Evolutionary conservation across 2,797 vertebrate species (phyloP), one percentile per base, ranked within the genome.

Genomic region (Enteromius thamalakanensis): DNA sequence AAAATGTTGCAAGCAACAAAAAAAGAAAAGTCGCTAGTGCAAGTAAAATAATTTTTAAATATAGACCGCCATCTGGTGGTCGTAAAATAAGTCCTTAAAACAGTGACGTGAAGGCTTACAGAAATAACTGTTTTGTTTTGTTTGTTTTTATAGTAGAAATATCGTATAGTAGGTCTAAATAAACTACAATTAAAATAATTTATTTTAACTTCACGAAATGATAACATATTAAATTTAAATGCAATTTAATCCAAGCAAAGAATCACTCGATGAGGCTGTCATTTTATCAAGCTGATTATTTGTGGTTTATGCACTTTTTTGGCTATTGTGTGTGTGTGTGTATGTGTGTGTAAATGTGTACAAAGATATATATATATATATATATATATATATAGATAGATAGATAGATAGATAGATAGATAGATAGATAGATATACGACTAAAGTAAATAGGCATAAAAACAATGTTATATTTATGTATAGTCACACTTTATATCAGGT

Each of bases 61-160:
- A 65, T 51, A 29, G 26, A 1, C 55, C 9, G 67, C 76, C 82
- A 78, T 79, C 82, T 84, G n/a, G 55, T 72, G 82, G 51, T 64
- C 32, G 23, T 32, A 83, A 76, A 58, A 34, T 3, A 15, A 37
- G 6, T 2, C 17, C 1, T 21, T n/a, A 75, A 58, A 58, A 51
- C 23, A 17, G 53, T 10, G 53, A 70, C 26, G 3, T 45, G 67
- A 6, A 21, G 7, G 8, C 3, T 17, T 29, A 23, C 23, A 21
- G 19, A 29, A 71, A 45, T 32, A 71, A 23, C 19, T 2, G 9
- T 40, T 40, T 40, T 40, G 40, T 42, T 42, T 42, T 45, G 10
- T 42, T 42, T 40, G 17, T 17, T 70, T 47, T 70, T 49, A 17
- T 71, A 7, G 1, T 45, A 5, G 4, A 26, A 8, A 71, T 3